Evolutionary conservation across 2,797 vertebrate species (phyloP), one percentile per base, ranked within the genome.

Genomic region (Orestias chungarensis): DNA sequence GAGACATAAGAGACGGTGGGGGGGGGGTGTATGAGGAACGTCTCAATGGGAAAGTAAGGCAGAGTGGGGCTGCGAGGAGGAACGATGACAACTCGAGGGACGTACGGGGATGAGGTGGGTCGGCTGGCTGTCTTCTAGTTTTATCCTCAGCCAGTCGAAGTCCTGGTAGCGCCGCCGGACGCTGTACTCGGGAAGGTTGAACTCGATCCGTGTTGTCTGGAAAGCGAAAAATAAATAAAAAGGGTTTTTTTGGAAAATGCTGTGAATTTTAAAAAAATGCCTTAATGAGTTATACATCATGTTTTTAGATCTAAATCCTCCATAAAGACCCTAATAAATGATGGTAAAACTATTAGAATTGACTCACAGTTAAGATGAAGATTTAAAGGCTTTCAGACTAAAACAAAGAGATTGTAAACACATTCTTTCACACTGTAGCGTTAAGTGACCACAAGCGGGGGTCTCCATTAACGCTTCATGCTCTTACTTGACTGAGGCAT

Each of bases 21-120:
- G 55, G 18, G 31, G 23, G 5, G 4, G 6, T 55, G n/a, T 70
- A 71, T 55, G 4, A 59, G 70, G 62, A 0, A 2, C 31, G 18
- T 72, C 20, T 49, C 12, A 5, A 1, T 4, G 2, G 33, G 20
- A 31, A 43, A 68, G 47, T 20, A 1, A 50, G 10, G 40, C 25
- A 5, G 17, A 35, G 23, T 3, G 0, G 17, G 40, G 46, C 3
- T 4, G 61, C 6, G 2, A 9, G 3, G 18, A 20, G 7, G 47
- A 9, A 3, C 4, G 6, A 38, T 3, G 1, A 6, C 46, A 4
- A 64, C 46, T 71, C 8, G 0, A 31, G 82, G 50, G 85, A 96
- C 96, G 90, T 96, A 99, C 98, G 29, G 98, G 98, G 94, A 99
- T 97, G 87, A 99, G 96, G 93, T 99, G 97, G 0, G 98, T 99